Conservation (phyloP, 2,888 invertebrate species). For the Oligia latruncula region DNA sequence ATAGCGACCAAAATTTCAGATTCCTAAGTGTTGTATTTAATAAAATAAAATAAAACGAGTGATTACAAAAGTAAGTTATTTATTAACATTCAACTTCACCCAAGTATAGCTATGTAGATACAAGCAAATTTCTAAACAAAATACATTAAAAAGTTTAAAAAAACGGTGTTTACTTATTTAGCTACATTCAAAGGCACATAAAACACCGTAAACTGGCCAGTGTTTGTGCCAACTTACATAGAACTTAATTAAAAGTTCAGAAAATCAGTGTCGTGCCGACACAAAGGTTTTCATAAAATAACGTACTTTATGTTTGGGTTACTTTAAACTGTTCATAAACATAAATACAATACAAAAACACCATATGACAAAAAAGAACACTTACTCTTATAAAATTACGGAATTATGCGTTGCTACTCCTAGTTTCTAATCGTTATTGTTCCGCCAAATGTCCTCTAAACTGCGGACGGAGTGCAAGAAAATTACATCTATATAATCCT, state of each 20-base stretch:
- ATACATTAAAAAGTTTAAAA: conserved; percentile 40
- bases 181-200: conserved; percentile 61
- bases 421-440: conserved; percentile 26
- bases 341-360: conserved; percentile 8
- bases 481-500: conserved; percentile 21
- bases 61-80: conserved; percentile 51
- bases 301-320: conserved; percentile 47
- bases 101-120: conserved; percentile 39
- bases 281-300: conserved; percentile 23
- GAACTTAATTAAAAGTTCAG: conserved; percentile 17
- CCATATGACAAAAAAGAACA: conserved; percentile 19
- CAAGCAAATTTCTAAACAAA: conserved; percentile 45
- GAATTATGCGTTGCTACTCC: conserved; percentile 54
- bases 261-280: conserved; percentile 6
- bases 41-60: conserved; percentile 43
- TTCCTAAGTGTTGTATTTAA: too few relatives aligned
- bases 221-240: conserved; percentile 54
- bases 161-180: conserved; percentile 49
- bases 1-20: too few relatives aligned
- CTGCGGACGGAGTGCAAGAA: conserved; percentile 54
- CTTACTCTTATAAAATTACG: conserved; percentile 29
- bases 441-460: conserved; percentile 37
- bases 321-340: conserved; percentile 11
- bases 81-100: conserved; percentile 55
- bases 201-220: conserved; percentile 44